phyloP scores from a whole-genome alignment of 35 echinoderm and acorn worm genomes.

The Apostichopus japonicus region DNA sequence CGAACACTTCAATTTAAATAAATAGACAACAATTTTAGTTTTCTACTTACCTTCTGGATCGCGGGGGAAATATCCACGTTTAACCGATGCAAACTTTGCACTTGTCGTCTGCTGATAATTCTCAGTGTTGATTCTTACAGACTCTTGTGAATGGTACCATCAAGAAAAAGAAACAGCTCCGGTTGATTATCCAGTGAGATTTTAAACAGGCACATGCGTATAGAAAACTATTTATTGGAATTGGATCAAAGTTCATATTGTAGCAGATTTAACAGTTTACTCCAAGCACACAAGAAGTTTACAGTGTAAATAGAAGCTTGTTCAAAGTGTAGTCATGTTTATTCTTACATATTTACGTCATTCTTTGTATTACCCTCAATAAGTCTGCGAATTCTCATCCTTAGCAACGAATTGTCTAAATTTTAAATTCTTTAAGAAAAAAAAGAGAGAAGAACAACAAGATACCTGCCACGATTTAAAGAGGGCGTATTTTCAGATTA shows the following conservation, averaged over 20 bases:
- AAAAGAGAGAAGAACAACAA: no score
- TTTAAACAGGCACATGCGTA: neutral
- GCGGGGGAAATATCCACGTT: no score
- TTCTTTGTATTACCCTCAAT: neutral
- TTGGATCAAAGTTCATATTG: slow-evolving; percentile 36
- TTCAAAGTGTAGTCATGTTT: neutral
- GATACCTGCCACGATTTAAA: neutral
- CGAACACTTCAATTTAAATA: no score
- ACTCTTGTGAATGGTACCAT: neutral
- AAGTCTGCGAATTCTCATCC: neutral
- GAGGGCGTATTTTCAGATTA: neutral
- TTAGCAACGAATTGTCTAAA: neutral
- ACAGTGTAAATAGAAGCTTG: slow-evolving; percentile 23
- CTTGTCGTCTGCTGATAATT: neutral
- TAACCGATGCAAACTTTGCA: no score
- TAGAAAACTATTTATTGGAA: neutral
- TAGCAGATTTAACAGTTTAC: slow-evolving; percentile 4
- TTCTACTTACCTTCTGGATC: no score
- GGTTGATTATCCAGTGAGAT: neutral
- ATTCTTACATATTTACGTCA: neutral
- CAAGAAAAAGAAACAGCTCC: neutral
- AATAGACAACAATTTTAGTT: no score
- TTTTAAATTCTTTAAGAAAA: no score
- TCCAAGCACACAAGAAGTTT: neutral
- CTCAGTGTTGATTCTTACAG: neutral